These are phyloP conservation scores for Dolichoris vasculosae DNA, from an alignment of 1,140 invertebrate species.

Conservation along the genomic window DNA sequence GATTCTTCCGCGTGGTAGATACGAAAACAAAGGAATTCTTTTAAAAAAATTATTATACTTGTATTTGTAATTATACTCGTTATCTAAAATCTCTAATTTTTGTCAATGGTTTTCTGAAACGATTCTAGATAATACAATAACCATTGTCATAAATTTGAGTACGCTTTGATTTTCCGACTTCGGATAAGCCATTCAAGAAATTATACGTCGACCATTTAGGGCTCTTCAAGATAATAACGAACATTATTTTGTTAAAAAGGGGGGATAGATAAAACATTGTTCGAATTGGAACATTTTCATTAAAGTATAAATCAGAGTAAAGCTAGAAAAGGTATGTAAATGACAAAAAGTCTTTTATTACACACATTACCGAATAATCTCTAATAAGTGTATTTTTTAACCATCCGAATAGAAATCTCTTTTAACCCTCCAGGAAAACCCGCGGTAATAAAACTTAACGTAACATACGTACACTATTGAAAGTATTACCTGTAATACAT, in stretches of 20 bases:
- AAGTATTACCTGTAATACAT: conserved; percentile 19
- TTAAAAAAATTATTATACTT: neutral
- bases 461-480: conserved; percentile 11
- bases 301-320: neutral
- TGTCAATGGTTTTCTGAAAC: neutral
- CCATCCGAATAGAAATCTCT: neutral
- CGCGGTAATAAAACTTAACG: conserved; percentile 16
- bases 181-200: neutral
- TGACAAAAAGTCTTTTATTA: neutral
- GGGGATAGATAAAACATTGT: neutral
- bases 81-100: neutral
- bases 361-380: neutral
- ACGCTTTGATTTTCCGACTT: neutral
- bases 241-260: neutral
- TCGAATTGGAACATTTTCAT: neutral
- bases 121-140: neutral
- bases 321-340: neutral
- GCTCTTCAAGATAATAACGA: neutral
- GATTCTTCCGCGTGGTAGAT: neutral
- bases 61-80: neutral
- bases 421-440: neutral
- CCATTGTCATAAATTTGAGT: neutral
- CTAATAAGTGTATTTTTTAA: conserved; percentile 6
- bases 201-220: neutral
- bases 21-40: neutral